Evolutionary conservation across 2,797 vertebrate species (phyloP).

Genomic region (Rhyacichthys aspro): DNA sequence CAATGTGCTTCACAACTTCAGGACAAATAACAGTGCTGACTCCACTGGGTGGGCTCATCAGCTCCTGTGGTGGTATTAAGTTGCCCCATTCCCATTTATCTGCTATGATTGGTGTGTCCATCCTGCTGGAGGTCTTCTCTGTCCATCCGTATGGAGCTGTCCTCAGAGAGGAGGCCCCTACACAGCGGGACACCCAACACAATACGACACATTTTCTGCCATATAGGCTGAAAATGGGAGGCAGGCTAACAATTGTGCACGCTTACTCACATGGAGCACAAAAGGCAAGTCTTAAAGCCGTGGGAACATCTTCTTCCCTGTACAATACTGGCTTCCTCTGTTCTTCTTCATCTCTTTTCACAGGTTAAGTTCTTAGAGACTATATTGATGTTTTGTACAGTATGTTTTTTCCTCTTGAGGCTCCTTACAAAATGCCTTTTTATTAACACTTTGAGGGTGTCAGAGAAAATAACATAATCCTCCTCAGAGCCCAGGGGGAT

Average conservation of each 20-base stretch:
- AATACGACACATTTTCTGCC: constrained; percentile 58
- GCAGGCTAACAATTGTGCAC: constrained; percentile 53
- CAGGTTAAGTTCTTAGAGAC: constrained; percentile 45
- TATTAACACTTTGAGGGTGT: constrained; percentile 58
- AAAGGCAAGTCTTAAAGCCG: constrained; percentile 52
- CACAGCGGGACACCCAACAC: constrained; percentile 67
- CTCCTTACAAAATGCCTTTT: constrained; percentile 55
- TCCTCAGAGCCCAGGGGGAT: constrained; percentile 54
- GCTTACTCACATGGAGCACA: constrained; percentile 43
- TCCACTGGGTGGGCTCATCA: constrained; percentile 74
- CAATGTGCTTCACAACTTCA: constrained; percentile 66
- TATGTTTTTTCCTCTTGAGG: constrained; percentile 58
- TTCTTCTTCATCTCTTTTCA: constrained; percentile 19
- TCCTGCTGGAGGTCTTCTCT: constrained; percentile 68
- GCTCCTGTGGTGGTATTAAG: constrained; percentile 77
- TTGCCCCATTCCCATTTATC: constrained; percentile 64
- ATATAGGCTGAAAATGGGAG: constrained; percentile 38
- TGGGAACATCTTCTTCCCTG: constrained; percentile 53
- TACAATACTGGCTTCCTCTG: constrained; percentile 36
- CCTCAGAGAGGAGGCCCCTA: constrained; percentile 59
- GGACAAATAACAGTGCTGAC: constrained; percentile 64
- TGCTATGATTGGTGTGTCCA: constrained; percentile 72
- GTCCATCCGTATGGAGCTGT: constrained; percentile 63
- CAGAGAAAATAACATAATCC: constrained; percentile 67
- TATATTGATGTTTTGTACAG: constrained; percentile 28